A percentile compares a stretch with the other conserved stretches of the same genome.
Conservation (phyloP, 2,888 invertebrate species). For the Palloptera scutellata region DNA sequence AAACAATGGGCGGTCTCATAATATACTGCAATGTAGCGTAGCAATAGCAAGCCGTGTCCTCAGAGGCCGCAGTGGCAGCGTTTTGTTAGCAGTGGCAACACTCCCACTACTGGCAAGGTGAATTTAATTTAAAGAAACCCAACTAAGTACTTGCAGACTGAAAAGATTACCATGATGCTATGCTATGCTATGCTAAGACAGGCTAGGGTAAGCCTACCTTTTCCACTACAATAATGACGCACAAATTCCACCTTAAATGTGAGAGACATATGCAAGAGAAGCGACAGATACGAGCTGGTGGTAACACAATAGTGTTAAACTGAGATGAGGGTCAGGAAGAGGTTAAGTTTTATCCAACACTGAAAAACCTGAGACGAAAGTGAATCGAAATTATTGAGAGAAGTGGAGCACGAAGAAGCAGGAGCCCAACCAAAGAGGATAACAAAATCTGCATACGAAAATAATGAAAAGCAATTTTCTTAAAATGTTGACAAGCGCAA, state of each 20-base stretch:
- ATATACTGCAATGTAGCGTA: background rate
- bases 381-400: background rate
- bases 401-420: background rate
- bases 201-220: background rate
- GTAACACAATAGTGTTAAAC: no score
- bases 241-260: background rate
- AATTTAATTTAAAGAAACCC: background rate
- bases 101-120: background rate
- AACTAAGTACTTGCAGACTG: background rate
- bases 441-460: background rate
- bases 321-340: no score
- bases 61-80: background rate
- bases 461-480: background rate
- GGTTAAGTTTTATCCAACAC: no score
- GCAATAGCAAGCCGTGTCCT: background rate
- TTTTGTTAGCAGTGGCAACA: background rate
- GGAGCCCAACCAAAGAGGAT: background rate
- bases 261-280: no score
- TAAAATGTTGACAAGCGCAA: conserved; percentile 24
- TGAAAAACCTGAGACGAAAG: background rate
- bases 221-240: background rate
- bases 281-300: no score
- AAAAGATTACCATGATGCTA: no score
- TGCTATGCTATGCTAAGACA: no score
- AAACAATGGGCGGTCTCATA: background rate